phyloP scores from a whole-genome alignment of 1,140 invertebrate genomes.

The Nylanderia fulva region DNA sequence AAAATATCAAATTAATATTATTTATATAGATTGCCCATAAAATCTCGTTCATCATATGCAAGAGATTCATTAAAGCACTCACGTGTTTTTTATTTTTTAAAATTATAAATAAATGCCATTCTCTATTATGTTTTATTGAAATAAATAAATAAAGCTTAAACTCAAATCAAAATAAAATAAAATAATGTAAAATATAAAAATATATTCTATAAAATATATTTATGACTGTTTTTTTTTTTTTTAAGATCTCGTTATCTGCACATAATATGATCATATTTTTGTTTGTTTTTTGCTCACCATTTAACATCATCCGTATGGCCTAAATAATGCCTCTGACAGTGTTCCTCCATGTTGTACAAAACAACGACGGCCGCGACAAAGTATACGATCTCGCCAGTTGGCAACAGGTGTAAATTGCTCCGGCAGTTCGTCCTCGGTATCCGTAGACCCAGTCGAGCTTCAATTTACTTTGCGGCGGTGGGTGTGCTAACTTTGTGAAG shows the following conservation, averaged over 20 bases:
- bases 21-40: not conserved
- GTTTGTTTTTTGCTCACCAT: slow-evolving; percentile 82
- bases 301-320: slow-evolving; percentile 98
- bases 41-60: not conserved
- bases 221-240: not conserved
- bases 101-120: too few relatives aligned
- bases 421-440: slow-evolving; percentile 95
- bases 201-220: not conserved
- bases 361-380: slow-evolving; percentile 97
- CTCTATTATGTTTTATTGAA: not conserved
- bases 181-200: slow-evolving; percentile 71
- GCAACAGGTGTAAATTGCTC: slow-evolving; percentile 95
- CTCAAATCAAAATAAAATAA: too few relatives aligned
- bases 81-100: not conserved
- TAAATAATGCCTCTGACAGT: slow-evolving; percentile 96
- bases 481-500: slow-evolving; percentile 92
- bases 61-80: not conserved
- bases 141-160: not conserved
- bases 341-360: slow-evolving; percentile 96
- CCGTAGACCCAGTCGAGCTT: slow-evolving; percentile 97
- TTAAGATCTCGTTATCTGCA: too few relatives aligned
- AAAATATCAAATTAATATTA: not conserved
- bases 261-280: too few relatives aligned
- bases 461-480: slow-evolving; percentile 92
- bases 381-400: slow-evolving; percentile 98